Percentiles rank a stretch among this genome's conserved stretches.
These are phyloP conservation scores for Cephus rjabovi DNA, from an alignment of 2,888 invertebrate species.

Conservation along the genomic window DNA sequence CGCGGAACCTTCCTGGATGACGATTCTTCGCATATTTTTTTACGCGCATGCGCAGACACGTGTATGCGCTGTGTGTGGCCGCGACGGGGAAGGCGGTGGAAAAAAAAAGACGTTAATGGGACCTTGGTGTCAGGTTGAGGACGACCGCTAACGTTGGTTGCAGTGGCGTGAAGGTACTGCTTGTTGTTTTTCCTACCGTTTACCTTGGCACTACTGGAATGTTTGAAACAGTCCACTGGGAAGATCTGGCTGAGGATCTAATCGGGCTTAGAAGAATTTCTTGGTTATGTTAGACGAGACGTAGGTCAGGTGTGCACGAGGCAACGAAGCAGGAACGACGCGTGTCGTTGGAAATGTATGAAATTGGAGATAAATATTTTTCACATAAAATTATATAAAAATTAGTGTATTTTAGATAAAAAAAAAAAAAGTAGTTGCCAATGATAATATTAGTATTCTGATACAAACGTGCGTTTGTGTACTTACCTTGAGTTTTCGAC, in stretches of 20 bases:
- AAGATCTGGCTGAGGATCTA: background rate
- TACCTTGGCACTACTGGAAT: conserved; percentile 21
- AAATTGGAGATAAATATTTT: background rate
- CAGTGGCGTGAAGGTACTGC: background rate
- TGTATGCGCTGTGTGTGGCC: background rate
- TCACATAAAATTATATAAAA: background rate
- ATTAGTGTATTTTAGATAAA: background rate
- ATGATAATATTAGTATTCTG: no score
- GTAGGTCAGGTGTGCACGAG: background rate
- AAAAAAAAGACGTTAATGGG: conserved; percentile 3
- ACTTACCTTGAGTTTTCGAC: background rate
- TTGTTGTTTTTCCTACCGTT: conserved; percentile 21
- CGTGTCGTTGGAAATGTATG: background rate
- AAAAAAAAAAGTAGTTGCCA: no score
- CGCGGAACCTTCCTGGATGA: background rate
- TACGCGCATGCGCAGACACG: background rate
- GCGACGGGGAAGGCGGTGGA: background rate
- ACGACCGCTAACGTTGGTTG: conserved; percentile 22
- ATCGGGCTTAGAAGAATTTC: background rate
- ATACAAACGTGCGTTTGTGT: background rate
- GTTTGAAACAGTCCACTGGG: background rate
- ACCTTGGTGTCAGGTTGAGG: conserved; percentile 36
- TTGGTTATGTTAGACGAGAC: background rate
- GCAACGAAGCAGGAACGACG: background rate
- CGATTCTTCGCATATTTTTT: background rate